Base-by-base conservation (phyloP, 2,113 vertebrate genomes). In the Ammodytes dubius region DNA sequence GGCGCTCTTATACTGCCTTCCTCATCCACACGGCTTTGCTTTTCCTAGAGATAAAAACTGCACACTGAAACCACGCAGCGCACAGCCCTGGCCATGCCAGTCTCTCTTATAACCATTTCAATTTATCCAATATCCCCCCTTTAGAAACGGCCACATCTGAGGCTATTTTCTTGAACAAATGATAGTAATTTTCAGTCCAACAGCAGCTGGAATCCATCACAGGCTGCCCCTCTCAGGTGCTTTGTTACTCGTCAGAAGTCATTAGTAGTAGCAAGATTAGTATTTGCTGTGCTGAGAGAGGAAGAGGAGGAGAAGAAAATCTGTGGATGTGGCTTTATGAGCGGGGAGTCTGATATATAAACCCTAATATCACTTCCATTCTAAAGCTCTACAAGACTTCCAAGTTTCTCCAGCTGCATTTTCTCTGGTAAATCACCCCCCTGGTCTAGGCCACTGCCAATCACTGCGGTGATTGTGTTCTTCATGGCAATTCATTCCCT, bases 181-280 rank as follows among this genome's bases (percentile, higher is more conserved):
- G 93, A 94, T 94, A 90, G 94, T 93, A 90, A 94, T 95, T 95
- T 95, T 88, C 90, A 77, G 81, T 82, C 87, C 88, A 86, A 89
- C 89, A 79, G 92, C 91, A 83, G 89, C 89, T 88, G 71, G 81
- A 93, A 92, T 93, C 91, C 76, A 93, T 93, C 91, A 85, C 82
- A 50, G 50, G 35, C 81, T 66, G 79, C 66, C 85, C 27, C 79
- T 92, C 90, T 88, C 89, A 87, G 89, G 91, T 91, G 82, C 92
- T 95, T 95, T 95, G 92, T 95, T 92, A 94, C 87, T 95, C 84
- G 85, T 93, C 93, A 93, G 86, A 95, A 93, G 90, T 94, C 92
- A 93, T 95, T 95, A 95, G 92, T 81, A 84, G 87, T 67, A 53
- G 89, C 83, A 89, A 92, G 91, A 94, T 95, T 92, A 93, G 93